Evolutionary conservation across 1,140 invertebrate genomes (phyloP).

Genomic region (Pogonomyrmex californicus): DNA sequence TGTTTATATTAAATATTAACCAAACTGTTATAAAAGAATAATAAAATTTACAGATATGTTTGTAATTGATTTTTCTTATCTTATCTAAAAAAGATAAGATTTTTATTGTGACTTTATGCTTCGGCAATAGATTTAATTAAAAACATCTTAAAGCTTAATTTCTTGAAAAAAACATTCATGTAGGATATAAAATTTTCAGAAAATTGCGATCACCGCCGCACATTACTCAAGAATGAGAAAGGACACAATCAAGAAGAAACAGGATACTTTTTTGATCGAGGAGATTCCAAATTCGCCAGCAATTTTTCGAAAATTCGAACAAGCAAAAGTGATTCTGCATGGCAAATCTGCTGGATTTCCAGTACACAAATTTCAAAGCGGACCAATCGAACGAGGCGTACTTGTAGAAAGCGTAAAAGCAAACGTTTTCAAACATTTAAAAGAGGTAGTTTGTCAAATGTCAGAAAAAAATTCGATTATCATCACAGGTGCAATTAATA

Average conservation of each 20-base stretch:
- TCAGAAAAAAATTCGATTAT: not conserved
- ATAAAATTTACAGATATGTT: not conserved
- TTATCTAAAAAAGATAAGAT: not conserved
- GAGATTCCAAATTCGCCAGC: slow-evolving; percentile 53
- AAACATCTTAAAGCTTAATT: not conserved
- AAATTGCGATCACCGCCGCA: not conserved
- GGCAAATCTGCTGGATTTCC: not conserved
- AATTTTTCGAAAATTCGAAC: slow-evolving; percentile 11
- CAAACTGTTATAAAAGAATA: not conserved
- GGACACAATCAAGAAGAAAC: slow-evolving; percentile 30
- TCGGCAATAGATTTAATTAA: not conserved
- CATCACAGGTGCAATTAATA: not conserved
- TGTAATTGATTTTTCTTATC: not conserved
- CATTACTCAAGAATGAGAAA: slow-evolving; percentile 66
- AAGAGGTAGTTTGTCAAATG: slow-evolving; percentile 44
- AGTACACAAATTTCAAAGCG: not conserved
- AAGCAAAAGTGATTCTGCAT: not conserved
- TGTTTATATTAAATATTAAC: not conserved
- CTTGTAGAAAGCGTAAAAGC: slow-evolving; percentile 16
- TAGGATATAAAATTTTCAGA: slow-evolving; percentile 8
- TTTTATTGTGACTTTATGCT: not conserved
- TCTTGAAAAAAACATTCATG: not conserved
- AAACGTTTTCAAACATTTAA: slow-evolving; percentile 23
- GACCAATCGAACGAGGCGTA: not conserved
- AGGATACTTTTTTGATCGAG: slow-evolving; percentile 59